Evolutionary conservation across 1,140 invertebrate species (phyloP).

Genomic region (Frieseomelitta varia): DNA sequence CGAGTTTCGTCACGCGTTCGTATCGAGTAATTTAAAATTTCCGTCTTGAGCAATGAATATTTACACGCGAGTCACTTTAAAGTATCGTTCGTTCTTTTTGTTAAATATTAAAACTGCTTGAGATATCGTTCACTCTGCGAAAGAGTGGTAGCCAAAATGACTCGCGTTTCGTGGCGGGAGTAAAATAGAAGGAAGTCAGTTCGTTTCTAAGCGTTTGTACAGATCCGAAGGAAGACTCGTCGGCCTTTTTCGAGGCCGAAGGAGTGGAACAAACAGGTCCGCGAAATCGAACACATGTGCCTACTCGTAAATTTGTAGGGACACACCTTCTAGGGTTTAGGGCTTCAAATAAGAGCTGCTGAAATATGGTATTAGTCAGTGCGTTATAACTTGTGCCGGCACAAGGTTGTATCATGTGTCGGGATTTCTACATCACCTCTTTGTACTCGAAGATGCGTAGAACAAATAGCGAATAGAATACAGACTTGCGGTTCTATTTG

Average conservation of each 20-base stretch:
- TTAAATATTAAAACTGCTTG: no score
- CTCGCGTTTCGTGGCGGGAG: no score
- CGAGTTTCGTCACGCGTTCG: neutral
- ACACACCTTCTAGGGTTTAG: constrained; percentile 64
- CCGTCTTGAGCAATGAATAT: neutral
- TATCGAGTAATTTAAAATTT: neutral
- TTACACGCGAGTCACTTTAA: no score
- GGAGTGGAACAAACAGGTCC: constrained; percentile 41
- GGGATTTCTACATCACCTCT: neutral
- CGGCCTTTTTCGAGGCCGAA: neutral
- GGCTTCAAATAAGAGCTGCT: constrained; percentile 61
- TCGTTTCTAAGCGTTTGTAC: neutral
- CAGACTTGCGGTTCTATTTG: no score
- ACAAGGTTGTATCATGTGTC: constrained; percentile 26
- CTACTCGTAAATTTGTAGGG: constrained; percentile 48
- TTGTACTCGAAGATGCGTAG: neutral
- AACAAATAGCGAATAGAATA: no score
- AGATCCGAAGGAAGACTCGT: neutral
- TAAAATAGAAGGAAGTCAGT: no score
- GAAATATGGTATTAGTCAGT: constrained; percentile 57
- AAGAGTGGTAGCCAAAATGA: no score
- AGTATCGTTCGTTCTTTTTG: no score
- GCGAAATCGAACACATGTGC: constrained; percentile 38
- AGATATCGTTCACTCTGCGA: no score
- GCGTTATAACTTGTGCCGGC: constrained; percentile 45